Base-by-base conservation (phyloP, 2,113 vertebrate genomes). In the Coregonus clupeaformis region DNA sequence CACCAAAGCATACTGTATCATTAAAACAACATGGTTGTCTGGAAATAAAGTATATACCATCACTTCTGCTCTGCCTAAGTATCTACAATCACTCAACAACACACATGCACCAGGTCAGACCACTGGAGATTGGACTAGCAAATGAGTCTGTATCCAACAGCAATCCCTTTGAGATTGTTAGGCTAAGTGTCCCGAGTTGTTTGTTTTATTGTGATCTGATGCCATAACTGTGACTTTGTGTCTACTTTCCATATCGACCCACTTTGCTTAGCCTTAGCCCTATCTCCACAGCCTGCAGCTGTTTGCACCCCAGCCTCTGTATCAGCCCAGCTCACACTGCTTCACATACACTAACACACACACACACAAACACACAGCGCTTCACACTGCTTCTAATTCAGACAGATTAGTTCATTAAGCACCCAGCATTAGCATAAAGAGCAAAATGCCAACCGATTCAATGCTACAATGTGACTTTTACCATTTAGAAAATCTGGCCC, bases 341-440 rank as follows among this genome's bases (percentile, higher is more conserved):
- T 72, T 25, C 13, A 72, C 36, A 42, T 7, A 42, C 36, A 11
- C 36, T 9, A 30, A n/a, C 32, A 60, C 30, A 47, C 68, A 47
- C 68, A 70, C n/a, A 70, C 45, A 70, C 69, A 71, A 13, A 65
- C 42, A 57, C 64, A 69, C 27, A 47, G 11, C 11, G 2, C 2
- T 27, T 24, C 32, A n/a, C 27, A 60, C 52, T 69, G 52, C 29
- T 47, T 70, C 30, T 57, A 66, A 70, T 16, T 16, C 60, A 71
- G 68, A 27, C 3, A 13, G 60, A 60, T 59, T 29, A 64, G 62
- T 77, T 78, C 52, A 76, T 74, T 74, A 76, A 68, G 55, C 52
- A 25, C 27, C 14, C 45, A 12, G 45, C 42, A 69, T 74, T 72
- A 74, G 59, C 32, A 72, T 78, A 71, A 77, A 70, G 71, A 73